Evolutionary conservation across 2,113 vertebrate genomes (phyloP).

Genomic region (Cricetomys ansorgei): DNA sequence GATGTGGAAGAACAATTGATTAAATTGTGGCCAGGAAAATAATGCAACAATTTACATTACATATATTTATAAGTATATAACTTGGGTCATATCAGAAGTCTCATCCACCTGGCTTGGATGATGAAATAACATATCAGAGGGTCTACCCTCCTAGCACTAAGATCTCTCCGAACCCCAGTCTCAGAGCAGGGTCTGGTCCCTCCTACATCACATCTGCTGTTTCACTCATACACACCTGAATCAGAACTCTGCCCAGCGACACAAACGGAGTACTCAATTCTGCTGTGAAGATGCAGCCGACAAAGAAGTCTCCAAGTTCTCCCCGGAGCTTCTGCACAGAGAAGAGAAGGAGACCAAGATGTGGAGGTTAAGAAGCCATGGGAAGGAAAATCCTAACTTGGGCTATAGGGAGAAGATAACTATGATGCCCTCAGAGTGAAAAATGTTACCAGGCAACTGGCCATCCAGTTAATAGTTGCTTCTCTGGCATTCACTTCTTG

Average conservation of each 20-base stretch:
- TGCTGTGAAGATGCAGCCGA: conserved; percentile 96
- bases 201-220: background rate
- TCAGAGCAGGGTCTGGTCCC: background rate
- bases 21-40: background rate
- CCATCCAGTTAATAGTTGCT: background rate
- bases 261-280: conserved; percentile 99
- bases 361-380: background rate
- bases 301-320: conserved; percentile 96
- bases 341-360: background rate
- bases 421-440: background rate
- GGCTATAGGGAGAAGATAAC: background rate
- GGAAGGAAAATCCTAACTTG: background rate
- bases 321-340: conserved; percentile 92
- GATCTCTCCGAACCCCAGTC: background rate
- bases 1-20: background rate
- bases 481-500: background rate
- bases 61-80: background rate
- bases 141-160: background rate
- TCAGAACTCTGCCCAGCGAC: conserved; percentile 96
- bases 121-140: background rate
- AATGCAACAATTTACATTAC: background rate
- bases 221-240: conserved; percentile 90
- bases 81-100: conserved; percentile 11
- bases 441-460: background rate
- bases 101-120: background rate